phyloP scores from a whole-genome alignment of 2,888 invertebrate genomes.

The Platycheirus rosarum region DNA sequence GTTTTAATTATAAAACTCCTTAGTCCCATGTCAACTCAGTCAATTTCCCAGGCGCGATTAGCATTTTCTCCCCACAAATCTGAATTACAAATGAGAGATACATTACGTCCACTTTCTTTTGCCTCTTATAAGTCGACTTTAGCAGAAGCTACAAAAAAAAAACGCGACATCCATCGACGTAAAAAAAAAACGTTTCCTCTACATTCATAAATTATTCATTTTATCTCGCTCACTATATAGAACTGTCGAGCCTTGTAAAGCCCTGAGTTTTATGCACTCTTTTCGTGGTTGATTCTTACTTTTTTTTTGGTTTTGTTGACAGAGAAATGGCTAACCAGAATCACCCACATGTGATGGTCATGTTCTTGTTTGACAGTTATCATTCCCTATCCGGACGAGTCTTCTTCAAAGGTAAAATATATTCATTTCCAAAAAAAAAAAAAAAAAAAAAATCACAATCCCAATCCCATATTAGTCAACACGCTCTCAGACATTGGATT shows the following conservation, averaged over 20 bases:
- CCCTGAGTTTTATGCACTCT: too few relatives aligned
- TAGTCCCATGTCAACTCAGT: constrained; percentile 53
- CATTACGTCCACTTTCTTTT: constrained; percentile 60
- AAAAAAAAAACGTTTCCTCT: constrained; percentile 24
- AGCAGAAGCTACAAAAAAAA: constrained; percentile 14
- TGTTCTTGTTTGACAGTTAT: not conserved
- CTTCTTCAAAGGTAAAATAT: not conserved
- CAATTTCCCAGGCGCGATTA: constrained; percentile 52
- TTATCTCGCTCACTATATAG: constrained; percentile 14
- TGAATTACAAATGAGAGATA: constrained; percentile 57
- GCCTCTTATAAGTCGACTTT: constrained; percentile 20
- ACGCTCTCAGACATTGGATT: too few relatives aligned
- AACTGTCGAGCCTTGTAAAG: constrained; percentile 17
- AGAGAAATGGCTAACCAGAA: constrained; percentile 4
- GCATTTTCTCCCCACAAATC: constrained; percentile 46
- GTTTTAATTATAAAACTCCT: constrained; percentile 17
- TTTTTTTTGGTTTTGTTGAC: not conserved
- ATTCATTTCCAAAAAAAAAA: not conserved
- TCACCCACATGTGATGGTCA: constrained; percentile 14
- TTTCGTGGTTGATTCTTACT: too few relatives aligned
- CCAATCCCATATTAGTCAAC: too few relatives aligned
- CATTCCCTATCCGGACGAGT: not conserved
- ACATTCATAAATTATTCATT: constrained; percentile 57
- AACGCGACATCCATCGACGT: constrained; percentile 21
- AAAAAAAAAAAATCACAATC: not conserved